phyloP scores from a whole-genome alignment of 2,113 vertebrate species.

The Eublepharis macularius region DNA sequence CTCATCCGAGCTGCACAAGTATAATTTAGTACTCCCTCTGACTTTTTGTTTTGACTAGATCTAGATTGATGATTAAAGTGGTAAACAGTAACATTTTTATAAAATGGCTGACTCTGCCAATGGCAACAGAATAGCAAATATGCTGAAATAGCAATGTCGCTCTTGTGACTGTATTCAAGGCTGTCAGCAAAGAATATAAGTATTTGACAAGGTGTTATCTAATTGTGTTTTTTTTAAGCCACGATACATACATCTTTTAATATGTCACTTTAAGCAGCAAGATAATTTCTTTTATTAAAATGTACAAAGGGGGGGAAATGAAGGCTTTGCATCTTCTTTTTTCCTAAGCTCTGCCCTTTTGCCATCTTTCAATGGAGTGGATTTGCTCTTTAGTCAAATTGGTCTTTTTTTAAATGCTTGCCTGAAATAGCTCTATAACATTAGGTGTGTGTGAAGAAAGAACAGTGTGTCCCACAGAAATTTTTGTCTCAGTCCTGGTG shows the following conservation, averaged over 20 bases:
- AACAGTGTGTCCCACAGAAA: conserved; percentile 68
- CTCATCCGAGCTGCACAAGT: conserved; percentile 80
- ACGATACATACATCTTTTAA: conserved; percentile 85
- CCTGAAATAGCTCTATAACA: conserved; percentile 77
- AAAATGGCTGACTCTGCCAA: conserved; percentile 85
- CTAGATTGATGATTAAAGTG: conserved; percentile 82
- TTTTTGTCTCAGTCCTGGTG: conserved; percentile 63
- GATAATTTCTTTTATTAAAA: conserved; percentile 82
- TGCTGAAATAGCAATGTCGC: conserved; percentile 76
- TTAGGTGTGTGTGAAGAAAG: conserved; percentile 72
- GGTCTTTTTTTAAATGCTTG: conserved; percentile 81
- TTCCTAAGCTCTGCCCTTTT: conserved; percentile 76
- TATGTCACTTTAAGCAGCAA: conserved; percentile 79
- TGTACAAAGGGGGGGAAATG: conserved; percentile 75
- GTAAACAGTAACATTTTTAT: conserved; percentile 81
- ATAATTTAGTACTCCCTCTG: conserved; percentile 83
- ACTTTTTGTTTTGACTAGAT: conserved; percentile 85
- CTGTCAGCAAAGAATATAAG: conserved; percentile 86
- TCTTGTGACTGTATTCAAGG: conserved; percentile 77
- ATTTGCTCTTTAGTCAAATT: conserved; percentile 83
- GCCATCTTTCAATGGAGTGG: conserved; percentile 71
- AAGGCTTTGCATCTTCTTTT: conserved; percentile 77
- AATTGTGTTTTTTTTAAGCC: conserved; percentile 91
- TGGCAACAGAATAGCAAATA: conserved; percentile 80
- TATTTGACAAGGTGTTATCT: conserved; percentile 92